Evolutionary conservation across 2,888 invertebrate species (phyloP), one percentile per base, ranked within the genome.

Genomic region (Microchrysa polita): DNA sequence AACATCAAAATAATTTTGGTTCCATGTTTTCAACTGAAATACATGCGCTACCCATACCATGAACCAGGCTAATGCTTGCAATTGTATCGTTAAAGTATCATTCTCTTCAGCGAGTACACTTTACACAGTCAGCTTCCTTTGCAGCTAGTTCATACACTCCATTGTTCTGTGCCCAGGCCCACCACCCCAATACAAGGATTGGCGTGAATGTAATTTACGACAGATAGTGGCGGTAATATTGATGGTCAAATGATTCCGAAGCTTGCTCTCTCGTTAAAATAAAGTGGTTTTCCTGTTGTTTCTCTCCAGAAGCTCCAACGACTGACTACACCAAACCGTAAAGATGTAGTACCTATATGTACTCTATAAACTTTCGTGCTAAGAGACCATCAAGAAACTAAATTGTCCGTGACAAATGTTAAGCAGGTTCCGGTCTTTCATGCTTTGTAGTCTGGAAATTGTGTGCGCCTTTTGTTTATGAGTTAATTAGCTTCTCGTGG

Each of bases 391-490:
- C 16, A 48, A 48, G 48, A 48, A 48, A n/a, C 48, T 12, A 48
- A 48, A 48, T 48, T 48, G 48, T n/a, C 48, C 48, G 48, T 48
- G 48, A 48, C 48, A 48, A 48, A 48, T 48, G 48, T n/a, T 48
- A 48, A 48, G 48, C 48, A 48, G 48, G 48, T 48, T 48, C 16
- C 48, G 14, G 48, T 48, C 27, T 34, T 48, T n/a, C 16, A n/a
- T 48, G 48, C 48, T 48, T 48, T 48, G 48, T 48, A n/a, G 48
- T 48, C 48, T 48, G 48, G 48, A 48, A 48, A 48, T 48, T 48
- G 48, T n/a, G 48, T 48, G 48, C 12, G 48, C 16, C 48, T 48
- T 48, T 48, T 48, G 48, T 48, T 48, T 48, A 48, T 48, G 48
- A 48, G 48, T 48, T 48, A 48, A 48, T 48, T 48, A 48, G 48